A percentile compares a stretch with the other conserved stretches of the same genome.
phyloP scores from a whole-genome alignment of 2,797 vertebrate species.

The Spinus pinus region DNA sequence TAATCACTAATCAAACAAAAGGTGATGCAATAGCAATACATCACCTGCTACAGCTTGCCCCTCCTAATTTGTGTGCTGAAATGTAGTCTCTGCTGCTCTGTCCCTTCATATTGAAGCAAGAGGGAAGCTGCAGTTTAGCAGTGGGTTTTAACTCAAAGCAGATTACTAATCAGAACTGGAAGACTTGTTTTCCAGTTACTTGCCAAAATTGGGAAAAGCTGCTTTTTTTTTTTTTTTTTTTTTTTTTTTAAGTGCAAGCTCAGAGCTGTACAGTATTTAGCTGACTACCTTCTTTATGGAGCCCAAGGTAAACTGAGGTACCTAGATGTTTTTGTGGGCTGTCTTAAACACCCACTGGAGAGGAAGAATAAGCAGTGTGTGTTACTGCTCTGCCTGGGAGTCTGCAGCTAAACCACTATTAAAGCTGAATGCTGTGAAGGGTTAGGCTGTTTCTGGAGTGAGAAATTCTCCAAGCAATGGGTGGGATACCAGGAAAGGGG shows the following conservation, averaged over 20 bases:
- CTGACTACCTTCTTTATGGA: neutral
- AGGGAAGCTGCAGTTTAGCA: neutral
- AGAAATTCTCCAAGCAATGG: neutral
- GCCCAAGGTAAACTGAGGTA: neutral
- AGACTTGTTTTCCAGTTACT: neutral
- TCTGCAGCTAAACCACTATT: neutral
- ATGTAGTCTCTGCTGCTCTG: neutral
- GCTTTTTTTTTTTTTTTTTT: no score
- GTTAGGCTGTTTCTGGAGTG: neutral
- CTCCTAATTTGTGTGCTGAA: neutral
- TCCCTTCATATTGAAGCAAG: neutral
- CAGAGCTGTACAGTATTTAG: neutral
- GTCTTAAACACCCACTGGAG: neutral
- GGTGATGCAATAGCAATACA: neutral
- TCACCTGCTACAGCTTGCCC: neutral
- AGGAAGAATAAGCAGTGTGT: neutral
- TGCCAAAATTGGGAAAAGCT: neutral
- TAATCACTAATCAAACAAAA: slow-evolving; percentile 11
- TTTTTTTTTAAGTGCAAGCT: neutral
- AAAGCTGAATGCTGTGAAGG: neutral
- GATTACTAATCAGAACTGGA: neutral
- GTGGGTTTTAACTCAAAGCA: neutral
- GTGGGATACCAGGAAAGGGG: neutral
- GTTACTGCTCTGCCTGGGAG: neutral
- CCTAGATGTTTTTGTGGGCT: neutral